Evolutionary conservation across 1,140 invertebrate genomes (phyloP).

Genomic region (Campodea augens): DNA sequence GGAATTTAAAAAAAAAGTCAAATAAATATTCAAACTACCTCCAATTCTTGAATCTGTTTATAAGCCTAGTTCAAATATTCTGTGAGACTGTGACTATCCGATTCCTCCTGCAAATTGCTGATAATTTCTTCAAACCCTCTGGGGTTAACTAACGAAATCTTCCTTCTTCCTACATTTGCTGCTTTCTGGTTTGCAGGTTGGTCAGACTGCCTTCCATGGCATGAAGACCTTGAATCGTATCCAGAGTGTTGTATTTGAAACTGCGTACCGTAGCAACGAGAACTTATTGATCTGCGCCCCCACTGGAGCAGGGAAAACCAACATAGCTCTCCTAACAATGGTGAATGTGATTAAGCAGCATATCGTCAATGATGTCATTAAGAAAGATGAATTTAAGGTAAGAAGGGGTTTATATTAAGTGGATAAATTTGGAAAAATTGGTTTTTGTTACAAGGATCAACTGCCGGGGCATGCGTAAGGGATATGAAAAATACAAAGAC

Average conservation of each 20-base stretch:
- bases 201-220: conserved; percentile 66
- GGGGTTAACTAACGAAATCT: not conserved
- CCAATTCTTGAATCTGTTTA: no score
- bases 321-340: conserved; percentile 87
- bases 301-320: conserved; percentile 94
- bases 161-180: not conserved
- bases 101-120: conserved; percentile 3
- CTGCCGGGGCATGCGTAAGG: no score
- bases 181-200: conserved; percentile 33
- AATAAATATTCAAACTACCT: no score
- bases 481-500: no score
- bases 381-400: conserved; percentile 86
- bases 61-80: no score
- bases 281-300: conserved; percentile 92
- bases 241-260: conserved; percentile 85
- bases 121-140: conserved; percentile 1
- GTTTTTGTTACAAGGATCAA: no score
- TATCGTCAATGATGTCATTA: conserved; percentile 54
- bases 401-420: conserved; percentile 10
- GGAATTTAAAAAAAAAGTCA: no score
- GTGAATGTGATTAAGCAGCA: conserved; percentile 76
- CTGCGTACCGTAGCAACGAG: conserved; percentile 91
- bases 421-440: no score
- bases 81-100: not conserved
- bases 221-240: conserved; percentile 79